These are phyloP conservation scores for Chaetogeoica ovagalla DNA, from an alignment of 2,888 invertebrate species.

Conservation along the genomic window DNA sequence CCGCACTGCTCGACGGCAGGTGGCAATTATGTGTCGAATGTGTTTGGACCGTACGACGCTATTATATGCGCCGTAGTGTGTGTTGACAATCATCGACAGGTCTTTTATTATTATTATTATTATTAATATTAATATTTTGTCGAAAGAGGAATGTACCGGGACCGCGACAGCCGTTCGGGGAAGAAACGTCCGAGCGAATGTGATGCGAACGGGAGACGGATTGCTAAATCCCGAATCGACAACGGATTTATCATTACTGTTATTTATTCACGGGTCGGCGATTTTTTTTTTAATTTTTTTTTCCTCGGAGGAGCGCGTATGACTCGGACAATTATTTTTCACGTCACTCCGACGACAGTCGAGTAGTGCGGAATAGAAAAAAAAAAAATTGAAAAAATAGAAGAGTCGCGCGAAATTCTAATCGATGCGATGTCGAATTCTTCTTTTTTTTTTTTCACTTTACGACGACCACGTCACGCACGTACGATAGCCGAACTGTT, in stretches of 20 bases:
- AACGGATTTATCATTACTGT: too few species aligned
- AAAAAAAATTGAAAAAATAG: background rate
- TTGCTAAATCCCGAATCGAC: conserved; percentile 19
- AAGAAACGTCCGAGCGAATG: too few species aligned
- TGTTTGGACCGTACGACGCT: conserved; percentile 40
- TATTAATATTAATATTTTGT: background rate
- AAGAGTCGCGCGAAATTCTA: background rate
- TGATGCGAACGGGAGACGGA: background rate
- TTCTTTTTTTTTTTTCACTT: too few species aligned
- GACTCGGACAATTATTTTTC: conserved; percentile 13
- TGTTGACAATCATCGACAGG: conserved; percentile 53
- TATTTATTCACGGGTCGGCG: background rate
- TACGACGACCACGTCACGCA: background rate
- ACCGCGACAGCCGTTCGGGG: too few species aligned
- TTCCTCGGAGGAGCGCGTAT: background rate
- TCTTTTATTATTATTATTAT: conserved; percentile 10
- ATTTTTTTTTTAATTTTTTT: background rate
- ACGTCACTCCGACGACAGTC: too few species aligned
- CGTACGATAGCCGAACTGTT: conserved; percentile 17
- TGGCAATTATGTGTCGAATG: conserved; percentile 51
- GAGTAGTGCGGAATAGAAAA: too few species aligned
- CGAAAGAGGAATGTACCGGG: conserved; percentile 36
- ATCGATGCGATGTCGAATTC: background rate
- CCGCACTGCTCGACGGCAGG: conserved; percentile 12
- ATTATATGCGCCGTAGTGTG: background rate